A percentile compares a stretch with the other conserved stretches of the same genome.
Evolutionary conservation across 2,113 vertebrate genomes (phyloP).

Genomic region (Sylvicapra grimmia): DNA sequence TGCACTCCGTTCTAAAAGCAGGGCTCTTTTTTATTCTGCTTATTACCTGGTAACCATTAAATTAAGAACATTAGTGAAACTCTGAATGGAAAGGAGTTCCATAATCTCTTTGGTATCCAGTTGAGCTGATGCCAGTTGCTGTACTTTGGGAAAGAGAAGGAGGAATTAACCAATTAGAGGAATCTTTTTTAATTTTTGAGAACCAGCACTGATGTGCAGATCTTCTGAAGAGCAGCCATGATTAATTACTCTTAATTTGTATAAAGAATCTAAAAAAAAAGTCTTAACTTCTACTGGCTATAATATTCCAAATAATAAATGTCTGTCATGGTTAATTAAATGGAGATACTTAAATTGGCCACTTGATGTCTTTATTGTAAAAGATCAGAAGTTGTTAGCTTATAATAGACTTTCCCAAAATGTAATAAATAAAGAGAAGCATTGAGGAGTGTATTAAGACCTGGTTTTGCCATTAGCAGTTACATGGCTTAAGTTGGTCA

Average conservation of each 20-base stretch:
- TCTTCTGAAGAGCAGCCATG: not conserved
- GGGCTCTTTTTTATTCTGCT: slow-evolving; percentile 19
- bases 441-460: not conserved
- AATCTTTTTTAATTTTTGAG: not conserved
- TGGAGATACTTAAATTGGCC: slow-evolving; percentile 5
- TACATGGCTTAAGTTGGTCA: not conserved
- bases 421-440: not conserved
- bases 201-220: not conserved
- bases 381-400: not conserved
- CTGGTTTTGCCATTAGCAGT: not conserved
- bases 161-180: slow-evolving; percentile 22
- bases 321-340: not conserved
- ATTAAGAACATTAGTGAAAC: slow-evolving; percentile 29
- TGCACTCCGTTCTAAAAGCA: not conserved
- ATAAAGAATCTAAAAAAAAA: slow-evolving; percentile 6
- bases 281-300: not conserved
- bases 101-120: slow-evolving; percentile 9
- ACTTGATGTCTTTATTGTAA: not conserved
- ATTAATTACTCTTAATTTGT: not conserved
- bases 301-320: not conserved
- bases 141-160: slow-evolving; percentile 12
- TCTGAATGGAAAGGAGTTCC: slow-evolving; percentile 30
- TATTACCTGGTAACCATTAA: slow-evolving; percentile 50
- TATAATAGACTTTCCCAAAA: not conserved
- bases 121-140: not conserved